phyloP scores from a whole-genome alignment of 2,888 invertebrate species.

The Amblyjoppa proteus region DNA sequence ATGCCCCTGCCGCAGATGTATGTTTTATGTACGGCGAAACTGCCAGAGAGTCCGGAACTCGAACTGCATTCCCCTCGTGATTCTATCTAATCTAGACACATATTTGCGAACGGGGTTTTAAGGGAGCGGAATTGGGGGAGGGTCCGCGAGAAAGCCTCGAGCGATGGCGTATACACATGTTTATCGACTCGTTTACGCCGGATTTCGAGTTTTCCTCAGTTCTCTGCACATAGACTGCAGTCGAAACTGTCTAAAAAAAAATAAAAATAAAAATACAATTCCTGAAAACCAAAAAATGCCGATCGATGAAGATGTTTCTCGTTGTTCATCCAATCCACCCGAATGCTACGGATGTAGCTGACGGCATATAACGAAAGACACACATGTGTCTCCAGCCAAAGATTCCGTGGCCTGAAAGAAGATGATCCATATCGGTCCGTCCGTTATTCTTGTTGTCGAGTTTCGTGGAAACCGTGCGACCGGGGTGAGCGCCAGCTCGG shows the following conservation, averaged over 20 bases:
- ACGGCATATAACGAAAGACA: background rate
- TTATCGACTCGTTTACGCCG: conserved; percentile 27
- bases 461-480: background rate
- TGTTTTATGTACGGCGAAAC: conserved; percentile 58
- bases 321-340: conserved; percentile 27
- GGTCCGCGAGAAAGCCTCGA: conserved; percentile 18
- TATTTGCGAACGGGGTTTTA: conserved; percentile 49
- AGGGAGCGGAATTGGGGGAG: conserved; percentile 15
- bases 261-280: background rate
- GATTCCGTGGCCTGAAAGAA: background rate
- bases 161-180: background rate
- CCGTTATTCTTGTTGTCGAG: background rate
- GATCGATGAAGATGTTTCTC: conserved; percentile 15
- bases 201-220: conserved; percentile 21
- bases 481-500: background rate
- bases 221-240: background rate
- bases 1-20: conserved; percentile 14
- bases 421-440: conserved; percentile 4
- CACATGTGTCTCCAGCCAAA: background rate
- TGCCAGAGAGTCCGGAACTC: conserved; percentile 45
- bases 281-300: background rate
- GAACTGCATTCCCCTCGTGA: conserved; percentile 17
- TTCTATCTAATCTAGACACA: conserved; percentile 39
- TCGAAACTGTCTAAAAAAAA: background rate
- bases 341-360: background rate